Evolutionary conservation across 2,113 vertebrate genomes (phyloP), one percentile per base, ranked within the genome.

Genomic region (Dryoscopus gambensis): DNA sequence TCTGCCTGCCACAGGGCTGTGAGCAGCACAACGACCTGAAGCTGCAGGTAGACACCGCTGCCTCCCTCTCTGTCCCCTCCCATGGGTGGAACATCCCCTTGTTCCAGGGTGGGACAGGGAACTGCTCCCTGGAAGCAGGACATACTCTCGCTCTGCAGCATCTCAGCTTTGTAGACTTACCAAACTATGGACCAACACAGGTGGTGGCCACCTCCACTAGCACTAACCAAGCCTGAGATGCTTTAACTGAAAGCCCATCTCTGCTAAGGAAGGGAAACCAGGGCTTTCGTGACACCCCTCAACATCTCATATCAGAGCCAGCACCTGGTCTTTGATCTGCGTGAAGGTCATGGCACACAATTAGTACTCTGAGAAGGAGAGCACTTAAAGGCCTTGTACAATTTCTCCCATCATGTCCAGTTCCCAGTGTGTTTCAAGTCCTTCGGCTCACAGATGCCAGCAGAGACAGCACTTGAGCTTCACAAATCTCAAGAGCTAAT

Each of bases 31-130:
- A 15, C 1, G 0, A 22, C 68, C 53, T 24, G 25, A 35, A 39
- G 53, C 31, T n/a, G 4, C 0, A 0, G 33, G 50, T 1, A 2
- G 53, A 42, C 7, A 20, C 60, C 56, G 35, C 60, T n/a, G 46
- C 22, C 13, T 40, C 53, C 14, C 2, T 19, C n/a, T 59, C 57
- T n/a, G 40, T 16, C 64, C 50, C 70, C 42, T 59, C 76, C 7
- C 2, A 0, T 6, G 5, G 3, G 23, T 15, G 27, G 63, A 60
- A 81, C n/a, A 0, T 27, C 24, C 42, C 9, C 25, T 39, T 7
- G 14, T 16, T 30, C 52, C 9, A 1, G 82, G n/a, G n/a, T 6
- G 3, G 63, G 30, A 70, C 0, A 6, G 55, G 37, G 46, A 79
- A n/a, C 31, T 1, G 1, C 55, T 63, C 55, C 31, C 25, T 13